A percentile compares a stretch with the other conserved stretches of the same genome.
Evolutionary conservation across 2,113 vertebrate genomes (phyloP).

Genomic region (Elephas maximus): DNA sequence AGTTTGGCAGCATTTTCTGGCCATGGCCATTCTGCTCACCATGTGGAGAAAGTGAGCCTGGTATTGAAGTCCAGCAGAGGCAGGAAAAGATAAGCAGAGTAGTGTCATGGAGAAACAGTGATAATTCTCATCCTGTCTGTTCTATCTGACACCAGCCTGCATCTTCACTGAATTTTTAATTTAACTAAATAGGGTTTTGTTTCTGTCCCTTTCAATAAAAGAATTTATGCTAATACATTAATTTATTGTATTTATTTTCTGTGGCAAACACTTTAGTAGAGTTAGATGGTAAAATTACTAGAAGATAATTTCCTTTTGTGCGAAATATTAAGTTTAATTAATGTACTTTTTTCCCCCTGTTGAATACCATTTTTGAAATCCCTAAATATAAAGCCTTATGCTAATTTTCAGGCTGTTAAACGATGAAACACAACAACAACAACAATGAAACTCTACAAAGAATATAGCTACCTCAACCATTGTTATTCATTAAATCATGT

Average conservation of each 20-base stretch:
- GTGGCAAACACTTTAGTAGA: background rate
- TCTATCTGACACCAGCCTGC: background rate
- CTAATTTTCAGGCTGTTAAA: constrained; percentile 17
- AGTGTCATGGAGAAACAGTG: background rate
- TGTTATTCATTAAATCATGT: constrained; percentile 49
- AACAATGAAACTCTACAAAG: background rate
- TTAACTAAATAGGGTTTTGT: background rate
- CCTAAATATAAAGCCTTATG: background rate
- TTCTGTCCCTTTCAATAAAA: constrained; percentile 26
- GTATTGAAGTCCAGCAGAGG: background rate
- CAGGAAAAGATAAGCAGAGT: background rate
- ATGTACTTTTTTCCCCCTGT: background rate
- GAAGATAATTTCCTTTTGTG: constrained; percentile 49
- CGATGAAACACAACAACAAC: background rate
- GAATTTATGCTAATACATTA: background rate
- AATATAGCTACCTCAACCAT: background rate
- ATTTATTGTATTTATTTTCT: constrained; percentile 27
- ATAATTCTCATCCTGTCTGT: background rate
- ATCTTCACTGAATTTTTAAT: background rate
- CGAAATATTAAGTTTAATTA: constrained; percentile 10
- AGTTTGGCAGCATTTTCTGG: background rate
- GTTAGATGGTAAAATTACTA: constrained; percentile 25
- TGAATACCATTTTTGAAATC: background rate
- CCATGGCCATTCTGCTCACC: background rate
- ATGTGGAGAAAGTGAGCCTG: background rate